Conservation (phyloP, 2,797 vertebrate genomes). For the Paramormyrops hopkinsi region DNA sequence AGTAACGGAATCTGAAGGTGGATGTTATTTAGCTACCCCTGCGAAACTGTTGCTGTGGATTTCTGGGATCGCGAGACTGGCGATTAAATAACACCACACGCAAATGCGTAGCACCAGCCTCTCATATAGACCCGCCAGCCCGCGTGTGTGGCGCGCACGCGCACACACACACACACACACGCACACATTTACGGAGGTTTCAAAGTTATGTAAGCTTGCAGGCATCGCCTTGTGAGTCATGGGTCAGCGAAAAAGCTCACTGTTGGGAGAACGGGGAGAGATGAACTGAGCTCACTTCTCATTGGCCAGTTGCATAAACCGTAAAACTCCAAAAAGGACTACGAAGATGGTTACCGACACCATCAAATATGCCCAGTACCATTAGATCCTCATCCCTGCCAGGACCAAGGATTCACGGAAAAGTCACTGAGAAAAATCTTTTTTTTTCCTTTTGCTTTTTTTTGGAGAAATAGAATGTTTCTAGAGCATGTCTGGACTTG, state of each 20-base stretch:
- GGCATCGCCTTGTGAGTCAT: background rate
- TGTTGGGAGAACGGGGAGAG: background rate
- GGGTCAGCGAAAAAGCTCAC: constrained; percentile 6
- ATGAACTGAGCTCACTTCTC: background rate
- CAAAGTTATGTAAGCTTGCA: constrained; percentile 12
- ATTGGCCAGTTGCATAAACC: background rate
- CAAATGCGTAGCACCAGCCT: background rate
- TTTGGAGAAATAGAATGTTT: constrained; percentile 11
- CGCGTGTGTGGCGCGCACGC: background rate
- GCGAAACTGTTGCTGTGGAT: background rate
- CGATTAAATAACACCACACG: background rate
- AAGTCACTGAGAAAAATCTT: background rate
- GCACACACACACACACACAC: background rate
- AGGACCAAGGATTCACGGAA: background rate
- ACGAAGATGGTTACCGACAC: background rate
- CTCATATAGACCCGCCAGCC: background rate
- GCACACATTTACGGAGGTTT: background rate
- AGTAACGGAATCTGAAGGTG: background rate
- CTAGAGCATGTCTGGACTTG: constrained; percentile 7
- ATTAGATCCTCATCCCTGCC: background rate
- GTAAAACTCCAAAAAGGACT: background rate
- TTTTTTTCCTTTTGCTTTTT: background rate
- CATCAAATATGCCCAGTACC: background rate
- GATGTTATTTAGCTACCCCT: background rate
- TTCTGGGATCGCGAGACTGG: background rate